phyloP scores from a whole-genome alignment of 2,888 invertebrate genomes.

The Leucophenga montana region DNA sequence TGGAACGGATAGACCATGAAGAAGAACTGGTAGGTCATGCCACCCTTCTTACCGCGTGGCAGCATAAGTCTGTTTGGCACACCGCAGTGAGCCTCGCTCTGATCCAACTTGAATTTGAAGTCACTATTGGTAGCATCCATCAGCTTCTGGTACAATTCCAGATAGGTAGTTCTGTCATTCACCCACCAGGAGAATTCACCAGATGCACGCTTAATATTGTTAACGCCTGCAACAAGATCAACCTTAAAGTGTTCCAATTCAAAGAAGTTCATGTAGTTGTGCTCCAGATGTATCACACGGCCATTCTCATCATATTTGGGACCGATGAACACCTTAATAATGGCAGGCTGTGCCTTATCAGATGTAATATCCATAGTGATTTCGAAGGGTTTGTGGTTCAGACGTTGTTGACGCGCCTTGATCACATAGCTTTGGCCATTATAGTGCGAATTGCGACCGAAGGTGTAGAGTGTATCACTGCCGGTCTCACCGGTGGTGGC shows the following conservation, averaged over 20 bases:
- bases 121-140: constrained; percentile 74
- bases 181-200: constrained; percentile 79
- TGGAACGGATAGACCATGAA: constrained; percentile 77
- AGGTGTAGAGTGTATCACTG: constrained; percentile 52
- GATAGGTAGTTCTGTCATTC: constrained; percentile 76
- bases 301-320: constrained; percentile 79
- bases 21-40: constrained; percentile 78
- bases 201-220: constrained; percentile 76
- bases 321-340: constrained; percentile 81
- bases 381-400: constrained; percentile 80
- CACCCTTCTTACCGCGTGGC: constrained; percentile 79
- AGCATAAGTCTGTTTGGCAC: constrained; percentile 78
- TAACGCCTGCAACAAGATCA: constrained; percentile 76
- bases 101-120: constrained; percentile 73
- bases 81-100: constrained; percentile 75
- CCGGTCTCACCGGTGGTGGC: constrained; percentile 71
- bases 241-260: constrained; percentile 80
- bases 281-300: constrained; percentile 75
- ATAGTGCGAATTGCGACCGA: constrained; percentile 67
- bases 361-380: constrained; percentile 76
- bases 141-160: constrained; percentile 74
- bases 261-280: constrained; percentile 79
- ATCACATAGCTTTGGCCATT: constrained; percentile 73
- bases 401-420: constrained; percentile 77
- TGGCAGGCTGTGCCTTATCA: constrained; percentile 77